Percentiles rank a stretch among this genome's conserved stretches.
Evolutionary conservation across 2,888 invertebrate species (phyloP).

Genomic region (Oscheius sp.): DNA sequence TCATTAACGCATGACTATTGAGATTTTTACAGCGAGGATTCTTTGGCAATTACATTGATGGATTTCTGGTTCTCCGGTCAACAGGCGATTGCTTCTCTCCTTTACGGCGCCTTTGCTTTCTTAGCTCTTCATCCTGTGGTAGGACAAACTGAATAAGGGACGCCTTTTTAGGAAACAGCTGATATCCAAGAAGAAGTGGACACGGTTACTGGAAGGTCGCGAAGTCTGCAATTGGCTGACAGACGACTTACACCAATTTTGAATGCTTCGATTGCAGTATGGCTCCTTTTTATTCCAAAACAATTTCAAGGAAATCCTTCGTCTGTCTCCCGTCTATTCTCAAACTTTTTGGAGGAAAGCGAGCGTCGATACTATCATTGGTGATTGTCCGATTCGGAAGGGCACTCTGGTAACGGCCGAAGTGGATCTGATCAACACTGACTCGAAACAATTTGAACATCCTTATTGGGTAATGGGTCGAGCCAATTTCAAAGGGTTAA

Average conservation of each 20-base stretch:
- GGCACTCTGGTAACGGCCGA: constrained; percentile 17
- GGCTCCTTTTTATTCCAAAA: neutral
- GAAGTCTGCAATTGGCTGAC: constrained; percentile 8
- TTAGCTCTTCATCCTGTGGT: constrained; percentile 3
- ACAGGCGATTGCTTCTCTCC: constrained; percentile 11
- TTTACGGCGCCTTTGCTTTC: constrained; percentile 16
- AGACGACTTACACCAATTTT: constrained; percentile 9
- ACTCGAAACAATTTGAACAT: constrained; percentile 13
- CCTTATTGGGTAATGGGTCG: constrained; percentile 5
- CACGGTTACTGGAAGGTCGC: neutral
- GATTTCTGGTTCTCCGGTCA: constrained; percentile 24
- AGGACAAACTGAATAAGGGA: neutral
- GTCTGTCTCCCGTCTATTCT: constrained; percentile 12
- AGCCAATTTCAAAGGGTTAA: neutral
- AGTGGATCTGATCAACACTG: constrained; percentile 11
- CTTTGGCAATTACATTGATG: neutral
- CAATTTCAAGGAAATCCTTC: constrained; percentile 12
- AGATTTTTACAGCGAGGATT: neutral
- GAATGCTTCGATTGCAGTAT: constrained; percentile 31
- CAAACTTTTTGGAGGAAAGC: constrained; percentile 22
- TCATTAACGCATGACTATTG: neutral
- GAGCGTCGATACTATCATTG: constrained; percentile 10
- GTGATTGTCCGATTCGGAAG: constrained; percentile 4
- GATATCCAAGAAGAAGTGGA: constrained; percentile 12
- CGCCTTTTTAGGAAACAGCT: neutral